Percentiles rank a stretch among this genome's conserved stretches.
Conservation (phyloP, 2,888 invertebrate species). For the Brachyptera putata region DNA sequence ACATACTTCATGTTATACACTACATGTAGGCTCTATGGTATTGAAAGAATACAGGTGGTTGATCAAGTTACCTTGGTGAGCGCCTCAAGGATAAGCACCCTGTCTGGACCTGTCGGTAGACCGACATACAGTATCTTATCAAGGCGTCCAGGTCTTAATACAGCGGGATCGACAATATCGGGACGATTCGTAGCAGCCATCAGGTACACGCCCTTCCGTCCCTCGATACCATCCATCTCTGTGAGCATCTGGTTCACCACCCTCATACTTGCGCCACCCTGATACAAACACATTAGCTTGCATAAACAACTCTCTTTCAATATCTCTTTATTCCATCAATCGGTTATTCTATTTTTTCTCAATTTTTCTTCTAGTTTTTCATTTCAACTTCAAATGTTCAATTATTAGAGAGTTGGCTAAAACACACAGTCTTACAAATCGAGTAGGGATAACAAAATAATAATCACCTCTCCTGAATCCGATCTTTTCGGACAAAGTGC, state of each 20-base stretch:
- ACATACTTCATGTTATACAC: too few species aligned
- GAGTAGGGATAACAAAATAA: neutral
- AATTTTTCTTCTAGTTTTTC: too few species aligned
- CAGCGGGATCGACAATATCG: conserved; percentile 94
- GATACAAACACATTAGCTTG: neutral
- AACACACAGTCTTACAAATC: too few species aligned
- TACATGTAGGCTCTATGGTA: too few species aligned
- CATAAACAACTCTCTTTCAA: too few species aligned
- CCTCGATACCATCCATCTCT: conserved; percentile 97
- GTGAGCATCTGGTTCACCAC: conserved; percentile 96
- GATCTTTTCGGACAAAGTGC: conserved; percentile 88
- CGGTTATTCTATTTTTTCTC: too few species aligned
- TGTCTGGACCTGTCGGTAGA: conserved; percentile 72
- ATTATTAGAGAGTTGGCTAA: too few species aligned
- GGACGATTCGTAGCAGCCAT: conserved; percentile 96
- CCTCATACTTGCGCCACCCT: conserved; percentile 69
- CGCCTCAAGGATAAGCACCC: conserved; percentile 82
- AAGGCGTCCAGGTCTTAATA: conserved; percentile 83
- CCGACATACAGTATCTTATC: conserved; percentile 89
- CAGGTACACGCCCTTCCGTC: conserved; percentile 86
- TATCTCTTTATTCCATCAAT: too few species aligned
- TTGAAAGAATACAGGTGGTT: too few species aligned
- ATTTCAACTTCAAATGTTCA: too few species aligned
- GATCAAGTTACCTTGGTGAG: conserved; percentile 90
- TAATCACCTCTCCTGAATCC: conserved; percentile 60